Percentiles rank a stretch among this genome's conserved stretches.
phyloP scores from a whole-genome alignment of 2,797 vertebrate genomes.

The Cottoperca gobio region DNA sequence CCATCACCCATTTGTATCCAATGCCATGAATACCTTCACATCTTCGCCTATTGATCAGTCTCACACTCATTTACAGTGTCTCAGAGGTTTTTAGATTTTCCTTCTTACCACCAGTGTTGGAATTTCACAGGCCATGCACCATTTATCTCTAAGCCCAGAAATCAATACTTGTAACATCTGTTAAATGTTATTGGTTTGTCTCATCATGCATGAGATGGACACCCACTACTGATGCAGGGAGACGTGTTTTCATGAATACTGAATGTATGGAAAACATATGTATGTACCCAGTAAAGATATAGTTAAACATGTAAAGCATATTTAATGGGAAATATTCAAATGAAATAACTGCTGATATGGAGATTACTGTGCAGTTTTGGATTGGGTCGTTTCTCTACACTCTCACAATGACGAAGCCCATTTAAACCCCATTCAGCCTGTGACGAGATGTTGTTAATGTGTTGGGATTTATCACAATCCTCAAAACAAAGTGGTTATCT shows the following conservation, averaged over 20 bases:
- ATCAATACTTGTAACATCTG: slow-evolving; percentile 30
- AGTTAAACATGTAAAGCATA: neutral
- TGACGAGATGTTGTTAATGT: neutral
- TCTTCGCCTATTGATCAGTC: neutral
- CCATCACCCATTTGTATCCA: neutral
- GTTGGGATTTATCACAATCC: neutral
- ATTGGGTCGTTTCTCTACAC: neutral
- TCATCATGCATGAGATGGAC: slow-evolving; percentile 5
- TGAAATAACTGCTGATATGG: neutral
- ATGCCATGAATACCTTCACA: neutral
- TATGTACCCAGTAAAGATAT: neutral
- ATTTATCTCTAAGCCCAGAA: slow-evolving; percentile 2
- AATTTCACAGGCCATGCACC: slow-evolving; percentile 5
- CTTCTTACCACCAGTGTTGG: neutral
- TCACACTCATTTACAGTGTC: slow-evolving; percentile 11
- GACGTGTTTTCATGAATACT: slow-evolving; percentile 9
- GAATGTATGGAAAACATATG: neutral
- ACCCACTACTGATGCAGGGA: neutral
- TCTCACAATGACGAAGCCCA: neutral
- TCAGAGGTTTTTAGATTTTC: neutral
- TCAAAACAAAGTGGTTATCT: neutral
- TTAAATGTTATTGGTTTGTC: slow-evolving; percentile 23
- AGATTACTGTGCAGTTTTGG: neutral
- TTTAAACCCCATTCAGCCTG: neutral
- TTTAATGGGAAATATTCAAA: slow-evolving; percentile 1